Conservation (phyloP, 1,140 invertebrate species). For the Heterodera carotae region DNA sequence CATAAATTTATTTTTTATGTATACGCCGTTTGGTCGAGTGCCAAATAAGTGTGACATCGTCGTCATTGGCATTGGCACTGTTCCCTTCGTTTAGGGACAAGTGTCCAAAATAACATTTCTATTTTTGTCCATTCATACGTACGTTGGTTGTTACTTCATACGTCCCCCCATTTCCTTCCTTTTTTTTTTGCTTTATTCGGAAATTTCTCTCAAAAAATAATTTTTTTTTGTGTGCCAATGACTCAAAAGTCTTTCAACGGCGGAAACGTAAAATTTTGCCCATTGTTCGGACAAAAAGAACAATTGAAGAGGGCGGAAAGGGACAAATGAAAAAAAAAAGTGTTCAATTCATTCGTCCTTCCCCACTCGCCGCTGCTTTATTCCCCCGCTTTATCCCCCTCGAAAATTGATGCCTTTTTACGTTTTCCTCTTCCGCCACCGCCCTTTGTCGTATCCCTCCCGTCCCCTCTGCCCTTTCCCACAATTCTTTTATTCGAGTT, state of each 20-base stretch:
- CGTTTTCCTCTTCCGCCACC: neutral
- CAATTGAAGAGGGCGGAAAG: too few species aligned
- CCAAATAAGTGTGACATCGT: too few species aligned
- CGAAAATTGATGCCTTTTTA: neutral
- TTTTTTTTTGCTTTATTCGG: neutral
- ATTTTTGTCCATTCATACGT: too few species aligned
- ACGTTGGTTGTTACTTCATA: too few species aligned
- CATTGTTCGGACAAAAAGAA: neutral
- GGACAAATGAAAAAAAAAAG: neutral
- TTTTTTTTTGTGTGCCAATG: neutral
- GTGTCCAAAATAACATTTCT: too few species aligned
- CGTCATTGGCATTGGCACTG: too few species aligned
- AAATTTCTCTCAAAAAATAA: neutral
- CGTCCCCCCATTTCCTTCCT: neutral
- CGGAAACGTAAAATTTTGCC: neutral
- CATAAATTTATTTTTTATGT: too few species aligned
- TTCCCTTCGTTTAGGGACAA: too few species aligned
- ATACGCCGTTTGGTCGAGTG: too few species aligned
- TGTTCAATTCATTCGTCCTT: too few species aligned
- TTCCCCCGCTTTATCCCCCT: neutral
- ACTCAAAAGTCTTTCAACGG: neutral
- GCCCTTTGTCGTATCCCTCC: neutral
- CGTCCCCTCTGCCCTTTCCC: neutral
- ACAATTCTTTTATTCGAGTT: constrained; percentile 9
- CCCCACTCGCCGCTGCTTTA: neutral